A percentile compares a stretch with the other conserved stretches of the same genome.
Conservation (phyloP, 1,140 invertebrate species). For the Lamellibrachia luymesi region DNA sequence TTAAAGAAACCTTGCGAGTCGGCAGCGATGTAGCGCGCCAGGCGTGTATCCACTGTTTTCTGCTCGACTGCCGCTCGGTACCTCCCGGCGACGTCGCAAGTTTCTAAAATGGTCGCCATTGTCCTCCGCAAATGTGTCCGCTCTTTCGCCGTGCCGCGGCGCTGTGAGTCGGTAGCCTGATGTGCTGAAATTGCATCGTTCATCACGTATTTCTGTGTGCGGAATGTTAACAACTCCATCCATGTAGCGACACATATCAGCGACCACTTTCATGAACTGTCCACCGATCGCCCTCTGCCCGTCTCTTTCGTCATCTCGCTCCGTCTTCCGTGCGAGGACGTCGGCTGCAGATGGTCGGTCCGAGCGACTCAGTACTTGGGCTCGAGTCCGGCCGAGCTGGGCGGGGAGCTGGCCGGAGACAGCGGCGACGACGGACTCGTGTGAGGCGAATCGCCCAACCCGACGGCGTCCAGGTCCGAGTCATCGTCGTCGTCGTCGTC, state of each 20-base stretch:
- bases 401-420: neutral
- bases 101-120: neutral
- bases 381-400: neutral
- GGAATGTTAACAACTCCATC: neutral
- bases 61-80: neutral
- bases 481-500: neutral
- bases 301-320: neutral
- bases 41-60: neutral
- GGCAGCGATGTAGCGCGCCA: neutral
- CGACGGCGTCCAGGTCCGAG: neutral
- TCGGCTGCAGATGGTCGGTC: neutral
- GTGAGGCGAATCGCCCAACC: neutral
- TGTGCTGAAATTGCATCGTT: neutral
- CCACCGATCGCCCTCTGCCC: neutral
- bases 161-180: too few species aligned
- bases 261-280: neutral
- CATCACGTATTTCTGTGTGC: neutral
- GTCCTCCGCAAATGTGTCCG: neutral
- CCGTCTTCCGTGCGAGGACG: neutral
- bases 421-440: neutral
- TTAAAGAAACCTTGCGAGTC: neutral
- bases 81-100: neutral
- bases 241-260: neutral
- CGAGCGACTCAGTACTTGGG: neutral
- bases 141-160: neutral